Evolutionary conservation across 2,888 invertebrate genomes (phyloP), one percentile per base, ranked within the genome.

Genomic region (Parapristionchus giblindavisi): DNA sequence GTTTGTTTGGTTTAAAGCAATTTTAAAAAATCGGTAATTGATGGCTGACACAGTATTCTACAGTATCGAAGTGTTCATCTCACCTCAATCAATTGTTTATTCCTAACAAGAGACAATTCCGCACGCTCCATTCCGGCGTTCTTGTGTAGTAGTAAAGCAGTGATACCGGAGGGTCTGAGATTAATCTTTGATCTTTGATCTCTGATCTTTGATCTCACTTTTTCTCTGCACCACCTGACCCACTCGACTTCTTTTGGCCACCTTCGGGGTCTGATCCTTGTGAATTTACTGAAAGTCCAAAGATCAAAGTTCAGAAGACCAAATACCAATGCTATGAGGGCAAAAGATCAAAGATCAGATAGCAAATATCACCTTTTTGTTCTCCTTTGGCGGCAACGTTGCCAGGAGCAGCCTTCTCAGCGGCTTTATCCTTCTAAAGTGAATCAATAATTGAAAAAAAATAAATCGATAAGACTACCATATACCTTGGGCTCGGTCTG

Each of bases 11-110:
- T 63, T n/a, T 3, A 2, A 14, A 2, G 27, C n/a, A 24, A 63
- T 40, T 40, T 63, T 29, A 11, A 63, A 29, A 24, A 34, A 14
- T 60, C 38, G 60, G 27, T 40, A 24, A 40, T 61, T 40, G 61
- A 38, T 38, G 29, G 36, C 38, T 61, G n/a, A 58, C 14, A 17
- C 34, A 17, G 4, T 6, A 17, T 11, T n/a, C 58, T 11, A 56
- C 3, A 1, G n/a, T 24, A 38, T 5, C 60, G 3, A 34, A 21
- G 29, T 2, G 17, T n/a, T 29, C 21, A 3, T 54, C 60, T 60
- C 11, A 63, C 63, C 40, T 63, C 40, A 27, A 40, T 36, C 3
- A 63, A 29, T 29, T 63, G 63, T 17, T 38, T 40, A 8, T 63
- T 63, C 11, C 63, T 0, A 2, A 27, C 17, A 2, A 40, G 63